Conservation (phyloP, 1,140 invertebrate species). For the Drosophila cardini region DNA sequence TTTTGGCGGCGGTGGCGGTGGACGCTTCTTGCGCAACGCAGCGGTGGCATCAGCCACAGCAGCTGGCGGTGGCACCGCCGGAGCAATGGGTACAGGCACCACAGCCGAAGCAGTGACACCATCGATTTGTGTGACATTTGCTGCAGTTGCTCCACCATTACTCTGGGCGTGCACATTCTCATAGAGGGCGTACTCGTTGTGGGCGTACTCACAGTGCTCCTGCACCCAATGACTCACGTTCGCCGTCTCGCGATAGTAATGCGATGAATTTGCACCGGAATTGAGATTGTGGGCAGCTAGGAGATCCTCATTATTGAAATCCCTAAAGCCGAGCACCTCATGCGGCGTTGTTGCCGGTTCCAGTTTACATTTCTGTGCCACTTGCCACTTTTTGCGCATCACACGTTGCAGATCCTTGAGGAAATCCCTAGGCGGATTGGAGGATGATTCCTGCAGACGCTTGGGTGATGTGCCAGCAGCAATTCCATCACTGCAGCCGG, state of each 20-base stretch:
- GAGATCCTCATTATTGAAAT: slow-evolving; percentile 85
- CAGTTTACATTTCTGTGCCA: slow-evolving; percentile 94
- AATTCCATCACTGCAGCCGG: slow-evolving; percentile 54
- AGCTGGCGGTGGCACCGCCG: slow-evolving; percentile 48
- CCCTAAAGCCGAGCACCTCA: slow-evolving; percentile 95
- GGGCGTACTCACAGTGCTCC: slow-evolving; percentile 90
- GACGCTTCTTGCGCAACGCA: slow-evolving; percentile 86
- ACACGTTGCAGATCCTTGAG: slow-evolving; percentile 94
- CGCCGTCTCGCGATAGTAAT: slow-evolving; percentile 90
- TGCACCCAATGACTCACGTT: slow-evolving; percentile 96
- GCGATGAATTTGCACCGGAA: slow-evolving; percentile 73
- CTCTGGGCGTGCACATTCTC: slow-evolving; percentile 81
- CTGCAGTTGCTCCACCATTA: slow-evolving; percentile 35
- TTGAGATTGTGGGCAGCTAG: slow-evolving; percentile 75
- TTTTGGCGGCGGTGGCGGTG: slow-evolving; percentile 92
- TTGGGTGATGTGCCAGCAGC: slow-evolving; percentile 87
- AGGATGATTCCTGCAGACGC: slow-evolving; percentile 89
- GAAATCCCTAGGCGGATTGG: slow-evolving; percentile 93
- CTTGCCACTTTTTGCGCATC: slow-evolving; percentile 97
- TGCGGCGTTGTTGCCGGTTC: slow-evolving; percentile 94
- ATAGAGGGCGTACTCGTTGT: slow-evolving; percentile 81
- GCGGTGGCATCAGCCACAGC: slow-evolving; percentile 42
- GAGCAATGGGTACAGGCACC: slow-evolving; percentile 3
- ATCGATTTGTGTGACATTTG: not conserved
- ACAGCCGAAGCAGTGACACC: slow-evolving; percentile 6